Evolutionary conservation across 2,113 vertebrate genomes (phyloP).

Genomic region (Oreochromis tanganicae): DNA sequence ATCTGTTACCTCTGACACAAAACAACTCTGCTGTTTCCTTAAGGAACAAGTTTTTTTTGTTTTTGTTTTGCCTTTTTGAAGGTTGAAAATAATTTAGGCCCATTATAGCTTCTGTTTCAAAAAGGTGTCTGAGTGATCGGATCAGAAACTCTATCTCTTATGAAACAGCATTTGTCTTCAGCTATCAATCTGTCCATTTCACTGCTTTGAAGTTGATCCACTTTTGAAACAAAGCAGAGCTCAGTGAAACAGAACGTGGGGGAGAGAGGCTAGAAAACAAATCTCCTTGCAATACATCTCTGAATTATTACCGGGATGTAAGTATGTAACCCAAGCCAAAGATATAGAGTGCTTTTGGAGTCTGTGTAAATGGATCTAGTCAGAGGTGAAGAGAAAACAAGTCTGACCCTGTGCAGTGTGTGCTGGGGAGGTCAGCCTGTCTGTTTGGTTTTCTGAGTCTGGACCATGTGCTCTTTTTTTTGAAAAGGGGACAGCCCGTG

Average conservation of each 20-base stretch:
- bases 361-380: conserved; percentile 67
- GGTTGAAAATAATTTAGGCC: neutral
- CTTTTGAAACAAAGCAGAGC: conserved; percentile 64
- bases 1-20: neutral
- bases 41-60: neutral
- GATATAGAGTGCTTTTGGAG: conserved; percentile 59
- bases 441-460: conserved; percentile 61
- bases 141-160: conserved; percentile 61
- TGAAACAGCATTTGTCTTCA: conserved; percentile 60
- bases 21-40: neutral
- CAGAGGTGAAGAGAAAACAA: conserved; percentile 65
- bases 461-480: conserved; percentile 51
- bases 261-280: conserved; percentile 36
- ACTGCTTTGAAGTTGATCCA: conserved; percentile 70
- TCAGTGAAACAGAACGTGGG: conserved; percentile 51
- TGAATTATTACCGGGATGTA: conserved; percentile 71
- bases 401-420: conserved; percentile 61
- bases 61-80: neutral
- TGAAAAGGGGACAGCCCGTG: conserved; percentile 36
- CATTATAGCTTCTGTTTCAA: conserved; percentile 13
- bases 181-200: conserved; percentile 68
- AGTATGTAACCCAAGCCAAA: conserved; percentile 64
- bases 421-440: conserved; percentile 54
- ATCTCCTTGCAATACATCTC: conserved; percentile 57
- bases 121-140: conserved; percentile 35